phyloP scores from a whole-genome alignment of 2,888 invertebrate species.

The Synergus umbraculus region DNA sequence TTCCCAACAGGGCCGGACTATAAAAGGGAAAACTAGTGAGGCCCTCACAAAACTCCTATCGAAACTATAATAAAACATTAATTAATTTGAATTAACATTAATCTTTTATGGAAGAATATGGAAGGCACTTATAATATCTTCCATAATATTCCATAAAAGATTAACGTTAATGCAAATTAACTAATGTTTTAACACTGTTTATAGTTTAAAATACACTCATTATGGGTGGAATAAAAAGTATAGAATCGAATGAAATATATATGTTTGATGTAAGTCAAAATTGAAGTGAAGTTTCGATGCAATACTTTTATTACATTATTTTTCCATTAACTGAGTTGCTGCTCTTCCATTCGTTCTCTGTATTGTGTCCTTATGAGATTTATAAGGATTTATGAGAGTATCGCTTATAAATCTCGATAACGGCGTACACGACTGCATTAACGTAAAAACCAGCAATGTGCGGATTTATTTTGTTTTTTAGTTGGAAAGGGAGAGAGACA shows the following conservation, averaged over 20 bases:
- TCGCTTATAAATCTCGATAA: slow-evolving; percentile 32
- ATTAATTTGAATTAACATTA: too few species aligned
- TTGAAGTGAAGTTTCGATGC: slow-evolving; percentile 10
- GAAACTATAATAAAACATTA: too few species aligned
- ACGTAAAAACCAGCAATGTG: slow-evolving; percentile 14
- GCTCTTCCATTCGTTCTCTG: slow-evolving; percentile 14
- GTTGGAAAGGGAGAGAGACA: neutral
- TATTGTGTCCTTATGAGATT: slow-evolving; percentile 26
- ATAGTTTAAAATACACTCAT: too few species aligned
- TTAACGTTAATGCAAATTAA: too few species aligned
- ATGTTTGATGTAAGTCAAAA: neutral
- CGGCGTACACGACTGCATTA: slow-evolving; percentile 8
- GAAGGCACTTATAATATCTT: too few species aligned
- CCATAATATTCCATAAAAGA: too few species aligned
- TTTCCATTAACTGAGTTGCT: slow-evolving; percentile 27
- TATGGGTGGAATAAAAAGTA: neutral
- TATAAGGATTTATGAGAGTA: slow-evolving; percentile 35
- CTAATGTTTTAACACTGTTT: too few species aligned
- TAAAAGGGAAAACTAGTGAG: too few species aligned
- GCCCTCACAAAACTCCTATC: too few species aligned
- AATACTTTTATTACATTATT: slow-evolving; percentile 36
- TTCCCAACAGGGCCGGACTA: too few species aligned
- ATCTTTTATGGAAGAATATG: too few species aligned
- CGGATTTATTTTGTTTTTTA: slow-evolving; percentile 21
- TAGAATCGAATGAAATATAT: neutral